These are phyloP conservation scores for Cephus pulcher DNA, from an alignment of 2,888 invertebrate species.

Conservation along the genomic window DNA sequence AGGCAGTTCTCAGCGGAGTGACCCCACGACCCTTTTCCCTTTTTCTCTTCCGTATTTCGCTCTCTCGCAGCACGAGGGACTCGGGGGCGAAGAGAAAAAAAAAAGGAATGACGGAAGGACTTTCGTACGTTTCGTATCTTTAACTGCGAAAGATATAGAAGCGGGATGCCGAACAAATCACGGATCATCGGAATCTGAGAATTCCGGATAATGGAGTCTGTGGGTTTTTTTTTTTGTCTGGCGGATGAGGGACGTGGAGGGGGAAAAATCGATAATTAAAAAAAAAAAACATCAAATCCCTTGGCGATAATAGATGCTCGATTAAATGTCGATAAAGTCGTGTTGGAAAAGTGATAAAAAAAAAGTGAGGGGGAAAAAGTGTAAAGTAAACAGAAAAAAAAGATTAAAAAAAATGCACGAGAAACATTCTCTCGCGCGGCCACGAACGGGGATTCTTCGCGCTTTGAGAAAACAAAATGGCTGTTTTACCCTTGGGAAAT, in stretches of 20 bases:
- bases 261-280: not conserved
- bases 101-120: not conserved
- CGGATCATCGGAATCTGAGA: not conserved
- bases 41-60: not conserved
- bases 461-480: too few relatives aligned
- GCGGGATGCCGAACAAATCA: not conserved
- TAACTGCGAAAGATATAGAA: not conserved
- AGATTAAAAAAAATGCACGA: too few relatives aligned
- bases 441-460: too few relatives aligned
- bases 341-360: not conserved
- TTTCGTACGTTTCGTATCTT: not conserved
- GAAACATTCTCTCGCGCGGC: too few relatives aligned
- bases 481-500: slow-evolving; percentile 50
- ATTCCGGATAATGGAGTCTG: not conserved
- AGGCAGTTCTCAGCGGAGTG: not conserved
- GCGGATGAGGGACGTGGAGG: not conserved
- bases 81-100: not conserved
- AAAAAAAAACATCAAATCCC: not conserved
- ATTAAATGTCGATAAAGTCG: too few relatives aligned
- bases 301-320: not conserved
- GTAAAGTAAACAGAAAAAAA: not conserved
- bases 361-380: not conserved
- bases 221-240: not conserved
- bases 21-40: not conserved
- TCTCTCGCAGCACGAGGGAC: not conserved